Percentiles rank a stretch among this genome's conserved stretches.
These are phyloP conservation scores for Poeciliopsis presidionis DNA, from an alignment of 2,797 vertebrate genomes.

Conservation along the genomic window DNA sequence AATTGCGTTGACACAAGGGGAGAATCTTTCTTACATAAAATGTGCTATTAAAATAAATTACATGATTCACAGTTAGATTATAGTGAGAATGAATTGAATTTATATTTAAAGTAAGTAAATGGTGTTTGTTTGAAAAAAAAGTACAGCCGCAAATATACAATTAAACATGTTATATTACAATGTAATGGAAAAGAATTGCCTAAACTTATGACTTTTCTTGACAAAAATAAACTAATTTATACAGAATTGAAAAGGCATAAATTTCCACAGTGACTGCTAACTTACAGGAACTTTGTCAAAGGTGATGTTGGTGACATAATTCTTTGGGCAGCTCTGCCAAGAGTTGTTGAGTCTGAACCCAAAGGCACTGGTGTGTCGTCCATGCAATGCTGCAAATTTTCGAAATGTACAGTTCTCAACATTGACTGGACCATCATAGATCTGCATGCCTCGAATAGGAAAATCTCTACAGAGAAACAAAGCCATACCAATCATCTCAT, in stretches of 20 bases:
- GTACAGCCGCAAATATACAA: too few species aligned
- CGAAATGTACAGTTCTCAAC: constrained; percentile 97
- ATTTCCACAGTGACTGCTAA: constrained; percentile 5
- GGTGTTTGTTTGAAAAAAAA: too few species aligned
- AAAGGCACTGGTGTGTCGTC: constrained; percentile 93
- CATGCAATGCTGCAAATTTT: constrained; percentile 89
- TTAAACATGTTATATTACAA: too few species aligned
- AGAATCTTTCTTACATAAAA: too few species aligned
- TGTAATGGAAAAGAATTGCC: too few species aligned
- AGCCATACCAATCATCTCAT: background rate
- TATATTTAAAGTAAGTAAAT: too few species aligned
- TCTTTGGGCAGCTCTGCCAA: constrained; percentile 98
- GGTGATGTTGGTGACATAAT: constrained; percentile 86
- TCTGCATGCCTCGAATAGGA: constrained; percentile 94
- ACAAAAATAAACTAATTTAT: background rate
- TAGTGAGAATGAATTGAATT: too few species aligned
- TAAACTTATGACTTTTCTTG: background rate
- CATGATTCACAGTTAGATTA: too few species aligned
- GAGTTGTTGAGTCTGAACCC: constrained; percentile 97
- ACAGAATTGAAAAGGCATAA: background rate
- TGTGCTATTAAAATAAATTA: too few species aligned
- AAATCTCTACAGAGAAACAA: constrained; percentile 83
- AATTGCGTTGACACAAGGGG: too few species aligned
- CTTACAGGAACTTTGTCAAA: constrained; percentile 95
- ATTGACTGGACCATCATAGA: constrained; percentile 94